phyloP scores from a whole-genome alignment of 1,140 invertebrate species.

The Papilio machaon region DNA sequence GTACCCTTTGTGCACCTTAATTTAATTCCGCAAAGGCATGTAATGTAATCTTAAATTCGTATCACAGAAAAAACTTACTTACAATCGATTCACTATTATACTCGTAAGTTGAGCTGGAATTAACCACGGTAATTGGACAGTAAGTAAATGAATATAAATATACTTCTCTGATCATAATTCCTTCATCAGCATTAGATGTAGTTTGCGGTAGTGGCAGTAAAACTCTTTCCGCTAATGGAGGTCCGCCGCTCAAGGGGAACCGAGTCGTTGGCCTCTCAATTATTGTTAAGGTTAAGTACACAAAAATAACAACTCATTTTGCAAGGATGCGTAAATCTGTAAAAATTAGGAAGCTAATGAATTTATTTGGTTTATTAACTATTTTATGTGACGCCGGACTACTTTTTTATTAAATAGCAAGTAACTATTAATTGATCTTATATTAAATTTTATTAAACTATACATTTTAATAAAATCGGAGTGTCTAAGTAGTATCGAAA shows the following conservation, averaged over 20 bases:
- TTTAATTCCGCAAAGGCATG: too few species aligned
- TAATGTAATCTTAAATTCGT: too few species aligned
- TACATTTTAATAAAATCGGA: too few species aligned
- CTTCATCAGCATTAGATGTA: slow-evolving; percentile 33
- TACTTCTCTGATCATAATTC: slow-evolving; percentile 23
- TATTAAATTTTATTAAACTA: too few species aligned
- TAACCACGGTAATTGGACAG: not conserved
- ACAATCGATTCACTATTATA: too few species aligned
- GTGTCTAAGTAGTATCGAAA: too few species aligned
- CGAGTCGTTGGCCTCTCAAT: slow-evolving; percentile 27
- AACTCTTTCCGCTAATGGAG: slow-evolving; percentile 37
- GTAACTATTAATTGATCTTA: too few species aligned
- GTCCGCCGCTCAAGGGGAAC: slow-evolving; percentile 35
- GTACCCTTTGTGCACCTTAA: too few species aligned
- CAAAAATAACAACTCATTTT: slow-evolving; percentile 32
- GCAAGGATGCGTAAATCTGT: slow-evolving; percentile 9
- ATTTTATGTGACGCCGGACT: not conserved
- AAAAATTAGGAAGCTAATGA: slow-evolving; percentile 14
- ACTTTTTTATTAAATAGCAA: not conserved
- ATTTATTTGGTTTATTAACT: slow-evolving; percentile 3
- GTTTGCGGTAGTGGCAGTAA: slow-evolving; percentile 27
- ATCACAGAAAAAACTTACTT: too few species aligned
- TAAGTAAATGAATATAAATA: not conserved
- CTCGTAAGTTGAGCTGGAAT: too few species aligned
- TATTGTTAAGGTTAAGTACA: slow-evolving; percentile 36